A percentile compares a stretch with the other conserved stretches of the same genome.
These are phyloP conservation scores for Grapholita molesta DNA, from an alignment of 1,140 invertebrate genomes.

Conservation along the genomic window DNA sequence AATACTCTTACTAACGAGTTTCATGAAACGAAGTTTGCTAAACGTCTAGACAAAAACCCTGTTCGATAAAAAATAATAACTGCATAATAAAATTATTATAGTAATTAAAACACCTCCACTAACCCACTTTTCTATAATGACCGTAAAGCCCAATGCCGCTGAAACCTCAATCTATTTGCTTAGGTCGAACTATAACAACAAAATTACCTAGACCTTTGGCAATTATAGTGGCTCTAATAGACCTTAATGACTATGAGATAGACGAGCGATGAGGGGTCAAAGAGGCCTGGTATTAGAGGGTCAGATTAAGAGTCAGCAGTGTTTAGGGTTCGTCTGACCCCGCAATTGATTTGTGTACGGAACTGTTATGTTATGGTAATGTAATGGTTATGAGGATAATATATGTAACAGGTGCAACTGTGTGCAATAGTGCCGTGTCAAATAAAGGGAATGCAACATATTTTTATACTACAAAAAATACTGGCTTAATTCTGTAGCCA, in stretches of 20 bases:
- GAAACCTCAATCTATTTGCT: not conserved
- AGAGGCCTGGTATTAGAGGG: slow-evolving; percentile 32
- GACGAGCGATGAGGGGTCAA: slow-evolving; percentile 23
- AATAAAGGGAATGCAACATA: no score
- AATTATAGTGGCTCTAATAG: slow-evolving; percentile 10
- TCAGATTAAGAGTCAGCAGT: slow-evolving; percentile 36
- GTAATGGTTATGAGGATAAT: slow-evolving; percentile 33
- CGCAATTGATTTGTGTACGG: slow-evolving; percentile 35
- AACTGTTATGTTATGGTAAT: slow-evolving; percentile 40
- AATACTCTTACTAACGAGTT: no score
- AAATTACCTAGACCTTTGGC: slow-evolving; percentile 25
- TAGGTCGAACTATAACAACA: slow-evolving; percentile 20
- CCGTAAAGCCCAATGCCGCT: not conserved
- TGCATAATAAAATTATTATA: not conserved
- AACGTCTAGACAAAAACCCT: not conserved
- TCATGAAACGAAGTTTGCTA: no score
- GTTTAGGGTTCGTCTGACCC: slow-evolving; percentile 49
- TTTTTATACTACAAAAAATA: no score
- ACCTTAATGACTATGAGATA: slow-evolving; percentile 6
- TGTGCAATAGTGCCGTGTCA: no score
- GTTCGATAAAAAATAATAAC: no score
- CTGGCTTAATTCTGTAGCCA: no score
- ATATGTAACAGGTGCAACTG: not conserved
- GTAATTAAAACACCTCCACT: not conserved
- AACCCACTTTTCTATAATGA: not conserved